phyloP scores from a whole-genome alignment of 2,888 invertebrate species.

The Torymus aiolomorphi region DNA sequence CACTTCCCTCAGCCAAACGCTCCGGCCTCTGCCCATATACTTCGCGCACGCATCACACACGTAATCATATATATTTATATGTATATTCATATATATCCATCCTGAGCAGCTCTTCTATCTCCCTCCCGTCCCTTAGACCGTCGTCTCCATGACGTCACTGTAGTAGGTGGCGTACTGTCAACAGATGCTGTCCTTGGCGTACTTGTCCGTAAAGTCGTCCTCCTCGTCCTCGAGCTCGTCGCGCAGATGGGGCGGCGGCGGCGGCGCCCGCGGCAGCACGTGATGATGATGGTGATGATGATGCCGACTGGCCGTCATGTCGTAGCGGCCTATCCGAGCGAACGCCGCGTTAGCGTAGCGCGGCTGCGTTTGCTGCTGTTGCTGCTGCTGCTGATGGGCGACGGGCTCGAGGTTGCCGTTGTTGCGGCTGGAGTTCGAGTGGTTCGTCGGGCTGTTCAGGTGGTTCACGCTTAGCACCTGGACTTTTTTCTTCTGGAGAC shows the following conservation, averaged over 20 bases:
- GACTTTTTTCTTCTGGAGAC: slow-evolving; percentile 75
- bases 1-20: no score
- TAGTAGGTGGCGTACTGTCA: slow-evolving; percentile 79
- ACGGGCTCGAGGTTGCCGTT: slow-evolving; percentile 71
- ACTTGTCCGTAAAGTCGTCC: slow-evolving; percentile 66
- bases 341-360: slow-evolving; percentile 52
- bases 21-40: no score
- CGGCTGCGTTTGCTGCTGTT: slow-evolving; percentile 47
- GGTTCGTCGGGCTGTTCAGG: slow-evolving; percentile 78
- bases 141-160: slow-evolving; percentile 69
- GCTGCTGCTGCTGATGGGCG: not conserved
- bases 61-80: no score
- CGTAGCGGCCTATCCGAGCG: slow-evolving; percentile 60
- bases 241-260: slow-evolving; percentile 12
- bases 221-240: slow-evolving; percentile 44
- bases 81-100: no score
- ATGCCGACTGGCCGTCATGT: slow-evolving; percentile 15
- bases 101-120: no score
- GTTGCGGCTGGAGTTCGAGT: slow-evolving; percentile 76
- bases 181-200: slow-evolving; percentile 85
- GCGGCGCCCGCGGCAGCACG: slow-evolving; percentile 33
- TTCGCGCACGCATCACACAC: not conserved
- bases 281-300: slow-evolving; percentile 52
- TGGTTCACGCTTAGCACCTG: slow-evolving; percentile 79
- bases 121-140: slow-evolving; percentile 66